Percentiles rank a stretch among this genome's conserved stretches.
Evolutionary conservation across 2,797 vertebrate genomes (phyloP).

Genomic region (Podarcis siculus): DNA sequence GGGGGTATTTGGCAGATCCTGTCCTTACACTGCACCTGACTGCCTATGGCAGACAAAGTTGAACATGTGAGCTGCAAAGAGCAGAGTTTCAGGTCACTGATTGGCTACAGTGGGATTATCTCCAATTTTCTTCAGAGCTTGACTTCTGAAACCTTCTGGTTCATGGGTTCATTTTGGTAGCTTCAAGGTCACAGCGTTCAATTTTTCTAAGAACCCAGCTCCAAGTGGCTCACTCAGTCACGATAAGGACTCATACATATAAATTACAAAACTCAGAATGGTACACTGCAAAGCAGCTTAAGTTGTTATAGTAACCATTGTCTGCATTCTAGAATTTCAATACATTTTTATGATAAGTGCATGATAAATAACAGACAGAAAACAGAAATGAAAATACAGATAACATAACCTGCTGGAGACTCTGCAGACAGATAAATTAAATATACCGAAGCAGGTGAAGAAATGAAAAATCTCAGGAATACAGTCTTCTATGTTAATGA

Average conservation of each 20-base stretch:
- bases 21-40: not conserved
- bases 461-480: not conserved
- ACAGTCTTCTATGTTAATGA: not conserved
- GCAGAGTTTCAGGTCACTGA: not conserved
- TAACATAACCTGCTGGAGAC: conserved; percentile 8
- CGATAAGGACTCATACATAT: conserved; percentile 17
- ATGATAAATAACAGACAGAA: conserved; percentile 17
- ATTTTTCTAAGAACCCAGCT: not conserved
- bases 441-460: not conserved
- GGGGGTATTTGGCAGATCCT: not conserved
- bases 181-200: not conserved
- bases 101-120: not conserved
- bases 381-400: conserved; percentile 25
- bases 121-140: not conserved
- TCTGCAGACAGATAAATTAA: not conserved
- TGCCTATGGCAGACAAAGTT: not conserved
- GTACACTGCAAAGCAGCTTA: conserved; percentile 5
- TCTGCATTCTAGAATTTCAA: conserved; percentile 31
- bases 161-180: not conserved
- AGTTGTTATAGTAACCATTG: conserved; percentile 8
- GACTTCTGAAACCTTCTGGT: not conserved
- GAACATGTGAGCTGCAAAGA: not conserved
- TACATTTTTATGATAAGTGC: conserved; percentile 15
- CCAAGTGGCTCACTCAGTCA: not conserved
- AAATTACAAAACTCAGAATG: conserved; percentile 1